Evolutionary conservation across 2,113 vertebrate species (phyloP), one percentile per base, ranked within the genome.

Genomic region (Spea bombifrons): DNA sequence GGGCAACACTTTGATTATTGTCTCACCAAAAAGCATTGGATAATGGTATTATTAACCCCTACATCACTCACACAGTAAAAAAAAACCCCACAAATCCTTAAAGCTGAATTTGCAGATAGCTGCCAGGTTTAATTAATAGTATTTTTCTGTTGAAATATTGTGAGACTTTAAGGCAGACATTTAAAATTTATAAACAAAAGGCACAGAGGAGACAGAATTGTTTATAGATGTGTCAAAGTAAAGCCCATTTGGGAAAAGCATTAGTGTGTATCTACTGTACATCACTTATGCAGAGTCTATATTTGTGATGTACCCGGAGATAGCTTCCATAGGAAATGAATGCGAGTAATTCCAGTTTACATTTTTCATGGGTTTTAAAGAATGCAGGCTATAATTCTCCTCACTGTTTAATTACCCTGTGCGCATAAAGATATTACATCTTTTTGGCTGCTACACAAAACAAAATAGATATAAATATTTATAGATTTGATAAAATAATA

Each of bases 301-400:
- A 84, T 87, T 90, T 92, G 88, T 76, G 75, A 78, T 87, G 89
- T 88, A 86, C 87, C 88, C 82, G 74, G 86, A 87, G 89, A 90
- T 81, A 81, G 91, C 87, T 88, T 91, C 89, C 90, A 89, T 90
- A 90, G 89, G 89, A 92, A 93, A 92, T 92, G 91, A 92, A 92
- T 93, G 91, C 88, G 89, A 85, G 88, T 88, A 93, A 93, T 93
- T 91, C 92, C 92, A 90, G 92, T 93, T 93, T 93, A 92, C 91
- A 93, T 93, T 93, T 93, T 93, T 93, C 90, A 91, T 92, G 90
- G 90, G 82, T 91, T 92, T 90, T 92, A 90, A 93, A 90, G 90
- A 88, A 90, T 89, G 89, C 86, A 86, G 89, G 85, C 88, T 88
- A 89, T 93, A 90, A 90, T 91, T 93, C 91, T 92, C 89, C 86